Evolutionary conservation across 1,140 invertebrate species (phyloP).

Genomic region (Drosophila bocki): DNA sequence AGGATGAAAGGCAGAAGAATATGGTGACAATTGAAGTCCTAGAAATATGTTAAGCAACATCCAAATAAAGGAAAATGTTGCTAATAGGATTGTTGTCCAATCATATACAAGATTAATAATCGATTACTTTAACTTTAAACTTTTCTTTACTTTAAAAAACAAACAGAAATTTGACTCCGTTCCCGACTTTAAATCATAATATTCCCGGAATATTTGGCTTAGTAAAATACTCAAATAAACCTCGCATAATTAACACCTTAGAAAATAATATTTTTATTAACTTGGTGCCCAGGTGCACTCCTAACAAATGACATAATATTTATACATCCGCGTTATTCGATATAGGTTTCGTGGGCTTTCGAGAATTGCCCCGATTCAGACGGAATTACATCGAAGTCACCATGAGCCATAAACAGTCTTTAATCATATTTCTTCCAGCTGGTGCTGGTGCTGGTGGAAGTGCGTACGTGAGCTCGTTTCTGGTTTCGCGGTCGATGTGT

Average conservation of each 20-base stretch:
- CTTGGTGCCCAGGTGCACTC: background rate
- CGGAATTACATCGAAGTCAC: slow-evolving; percentile 27
- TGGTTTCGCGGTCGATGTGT: slow-evolving; percentile 66
- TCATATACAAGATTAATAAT: background rate
- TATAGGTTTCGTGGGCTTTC: slow-evolving; percentile 6
- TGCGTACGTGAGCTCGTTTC: slow-evolving; percentile 63
- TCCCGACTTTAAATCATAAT: background rate
- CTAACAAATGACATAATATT: slow-evolving; percentile 25
- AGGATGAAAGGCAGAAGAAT: background rate
- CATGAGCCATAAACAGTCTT: slow-evolving; percentile 11
- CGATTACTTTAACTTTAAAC: background rate
- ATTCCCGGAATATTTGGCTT: background rate
- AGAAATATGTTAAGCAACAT: too few relatives aligned
- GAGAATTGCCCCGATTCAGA: slow-evolving; percentile 14
- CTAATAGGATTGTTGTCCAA: background rate
- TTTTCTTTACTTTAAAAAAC: background rate
- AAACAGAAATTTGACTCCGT: background rate
- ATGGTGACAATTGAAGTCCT: background rate
- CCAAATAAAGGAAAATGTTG: too few relatives aligned
- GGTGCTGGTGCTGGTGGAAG: slow-evolving; percentile 13
- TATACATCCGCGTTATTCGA: slow-evolving; percentile 42
- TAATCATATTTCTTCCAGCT: slow-evolving; percentile 29
- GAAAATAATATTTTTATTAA: background rate
- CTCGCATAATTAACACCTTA: background rate
- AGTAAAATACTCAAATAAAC: background rate